Conservation (phyloP, 2,113 vertebrate species). For the Mormyrus iriodes region DNA sequence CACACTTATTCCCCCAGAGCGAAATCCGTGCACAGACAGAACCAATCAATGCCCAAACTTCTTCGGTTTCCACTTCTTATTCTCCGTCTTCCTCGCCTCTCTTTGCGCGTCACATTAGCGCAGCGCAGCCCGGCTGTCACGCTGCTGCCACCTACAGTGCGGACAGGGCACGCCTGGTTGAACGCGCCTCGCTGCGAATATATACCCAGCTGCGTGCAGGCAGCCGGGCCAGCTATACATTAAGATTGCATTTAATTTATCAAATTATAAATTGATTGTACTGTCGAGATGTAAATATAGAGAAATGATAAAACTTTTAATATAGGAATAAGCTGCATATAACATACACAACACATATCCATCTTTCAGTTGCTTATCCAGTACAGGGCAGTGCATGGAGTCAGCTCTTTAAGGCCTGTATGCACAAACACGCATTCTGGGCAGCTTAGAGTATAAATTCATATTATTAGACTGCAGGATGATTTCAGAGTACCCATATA, state of each 20-base stretch:
- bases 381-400: neutral
- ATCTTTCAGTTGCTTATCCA: neutral
- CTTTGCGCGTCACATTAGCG: neutral
- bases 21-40: slow-evolving; percentile 35
- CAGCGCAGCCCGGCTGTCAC: neutral
- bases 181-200: neutral
- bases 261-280: neutral
- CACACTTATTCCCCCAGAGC: slow-evolving; percentile 40
- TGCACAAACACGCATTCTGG: neutral
- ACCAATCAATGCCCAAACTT: slow-evolving; percentile 30
- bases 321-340: neutral
- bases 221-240: neutral
- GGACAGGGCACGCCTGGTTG: neutral
- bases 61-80: neutral
- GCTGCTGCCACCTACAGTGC: neutral
- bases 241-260: neutral
- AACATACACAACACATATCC: neutral
- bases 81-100: slow-evolving; percentile 1
- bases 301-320: neutral
- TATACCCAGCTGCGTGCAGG: neutral
- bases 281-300: neutral
- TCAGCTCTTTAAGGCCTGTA: neutral
- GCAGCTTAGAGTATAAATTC: neutral
- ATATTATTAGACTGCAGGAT: neutral
- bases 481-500: neutral